phyloP scores from a whole-genome alignment of 2,888 invertebrate genomes.

The Ornithoptera alexandrae region DNA sequence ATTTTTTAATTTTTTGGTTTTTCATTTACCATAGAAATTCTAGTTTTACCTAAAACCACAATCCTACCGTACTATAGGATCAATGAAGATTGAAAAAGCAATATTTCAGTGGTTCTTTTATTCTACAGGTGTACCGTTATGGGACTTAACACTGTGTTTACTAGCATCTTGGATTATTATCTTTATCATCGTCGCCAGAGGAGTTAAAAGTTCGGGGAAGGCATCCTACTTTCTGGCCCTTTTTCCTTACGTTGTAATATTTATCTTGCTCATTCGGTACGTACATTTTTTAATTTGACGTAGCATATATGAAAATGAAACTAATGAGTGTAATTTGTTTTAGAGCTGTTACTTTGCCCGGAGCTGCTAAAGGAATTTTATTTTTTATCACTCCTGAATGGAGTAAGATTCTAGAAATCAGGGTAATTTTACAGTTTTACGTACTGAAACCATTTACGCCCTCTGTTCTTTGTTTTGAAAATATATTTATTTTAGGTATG shows the following conservation, averaged over 20 bases:
- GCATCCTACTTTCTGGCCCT: slow-evolving; percentile 93
- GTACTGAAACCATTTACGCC: background rate
- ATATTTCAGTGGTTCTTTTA: background rate
- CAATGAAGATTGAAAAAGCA: too few relatives aligned
- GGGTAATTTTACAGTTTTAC: slow-evolving; percentile 60
- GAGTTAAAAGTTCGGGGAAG: slow-evolving; percentile 89
- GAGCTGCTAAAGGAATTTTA: slow-evolving; percentile 85
- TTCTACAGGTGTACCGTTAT: slow-evolving; percentile 78
- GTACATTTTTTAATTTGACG: slow-evolving; percentile 19
- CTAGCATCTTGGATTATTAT: slow-evolving; percentile 85
- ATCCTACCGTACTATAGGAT: too few relatives aligned
- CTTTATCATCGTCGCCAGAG: slow-evolving; percentile 84
- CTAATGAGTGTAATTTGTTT: slow-evolving; percentile 11
- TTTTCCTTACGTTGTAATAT: slow-evolving; percentile 89
- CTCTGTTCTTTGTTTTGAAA: background rate
- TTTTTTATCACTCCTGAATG: slow-evolving; percentile 91
- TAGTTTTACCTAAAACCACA: too few relatives aligned
- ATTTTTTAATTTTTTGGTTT: too few relatives aligned
- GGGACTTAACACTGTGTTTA: slow-evolving; percentile 84
- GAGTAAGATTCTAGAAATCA: slow-evolving; percentile 83
- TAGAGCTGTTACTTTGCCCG: slow-evolving; percentile 83
- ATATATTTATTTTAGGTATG: slow-evolving; percentile 79
- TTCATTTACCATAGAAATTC: too few relatives aligned
- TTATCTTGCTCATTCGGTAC: slow-evolving; percentile 84
- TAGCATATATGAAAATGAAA: background rate